Evolutionary conservation across 2,888 invertebrate genomes (phyloP).

Genomic region (Lithosia quadra): DNA sequence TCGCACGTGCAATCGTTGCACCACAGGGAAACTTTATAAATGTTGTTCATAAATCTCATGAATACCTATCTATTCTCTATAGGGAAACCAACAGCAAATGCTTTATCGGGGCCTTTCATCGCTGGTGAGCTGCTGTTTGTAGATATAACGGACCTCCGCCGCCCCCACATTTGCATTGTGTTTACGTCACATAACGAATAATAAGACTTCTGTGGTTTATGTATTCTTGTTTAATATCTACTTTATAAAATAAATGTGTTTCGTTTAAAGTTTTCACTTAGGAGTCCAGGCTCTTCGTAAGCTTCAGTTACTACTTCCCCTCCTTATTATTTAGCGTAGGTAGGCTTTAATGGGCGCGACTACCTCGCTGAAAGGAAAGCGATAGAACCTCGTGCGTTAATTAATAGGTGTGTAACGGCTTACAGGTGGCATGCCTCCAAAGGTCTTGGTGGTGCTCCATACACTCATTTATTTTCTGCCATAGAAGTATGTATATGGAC

Average conservation of each 20-base stretch:
- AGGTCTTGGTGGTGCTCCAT: too few relatives aligned
- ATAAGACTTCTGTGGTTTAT: neutral
- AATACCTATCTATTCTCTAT: neutral
- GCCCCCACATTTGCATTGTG: neutral
- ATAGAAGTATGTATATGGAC: too few relatives aligned
- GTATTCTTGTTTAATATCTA: neutral
- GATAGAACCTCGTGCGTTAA: too few relatives aligned
- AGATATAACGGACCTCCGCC: slow-evolving; percentile 9
- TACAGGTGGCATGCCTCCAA: too few relatives aligned
- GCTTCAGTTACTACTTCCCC: neutral
- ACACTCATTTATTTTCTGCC: too few relatives aligned
- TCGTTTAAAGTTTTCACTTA: neutral
- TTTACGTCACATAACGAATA: neutral
- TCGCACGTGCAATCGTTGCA: neutral
- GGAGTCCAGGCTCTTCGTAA: neutral
- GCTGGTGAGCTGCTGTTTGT: slow-evolving; percentile 5
- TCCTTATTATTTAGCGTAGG: too few relatives aligned
- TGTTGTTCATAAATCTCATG: neutral
- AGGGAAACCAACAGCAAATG: neutral
- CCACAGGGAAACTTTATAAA: neutral
- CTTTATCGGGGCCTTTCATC: neutral
- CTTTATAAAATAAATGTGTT: neutral
- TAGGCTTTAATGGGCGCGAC: too few relatives aligned
- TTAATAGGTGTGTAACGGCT: too few relatives aligned
- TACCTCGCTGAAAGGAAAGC: too few relatives aligned